Evolutionary conservation across 1,140 invertebrate genomes (phyloP).

Genomic region (Rhizoglyphus robini): DNA sequence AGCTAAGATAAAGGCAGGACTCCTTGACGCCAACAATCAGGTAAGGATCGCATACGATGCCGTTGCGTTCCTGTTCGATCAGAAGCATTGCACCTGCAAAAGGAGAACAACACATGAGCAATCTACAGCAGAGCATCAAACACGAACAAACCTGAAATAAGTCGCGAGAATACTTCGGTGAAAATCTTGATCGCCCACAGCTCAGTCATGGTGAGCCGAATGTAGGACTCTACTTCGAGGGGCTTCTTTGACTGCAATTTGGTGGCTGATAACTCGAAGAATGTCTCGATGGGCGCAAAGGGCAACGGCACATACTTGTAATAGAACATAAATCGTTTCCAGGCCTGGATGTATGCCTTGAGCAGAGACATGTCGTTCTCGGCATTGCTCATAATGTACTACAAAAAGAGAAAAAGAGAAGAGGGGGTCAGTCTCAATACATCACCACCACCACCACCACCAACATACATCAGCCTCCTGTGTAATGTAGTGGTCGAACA

Average conservation of each 20-base stretch:
- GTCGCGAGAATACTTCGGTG: conserved; percentile 71
- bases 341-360: conserved; percentile 89
- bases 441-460: no score
- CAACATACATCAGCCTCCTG: conserved; percentile 1
- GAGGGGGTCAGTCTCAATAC: no score
- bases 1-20: conserved; percentile 92
- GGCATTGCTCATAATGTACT: conserved; percentile 51
- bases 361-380: conserved; percentile 83
- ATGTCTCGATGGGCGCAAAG: conserved; percentile 85
- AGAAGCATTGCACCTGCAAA: conserved; percentile 97
- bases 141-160: no score
- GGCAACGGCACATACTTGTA: conserved; percentile 91
- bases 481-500: conserved; percentile 82
- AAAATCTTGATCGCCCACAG: conserved; percentile 98
- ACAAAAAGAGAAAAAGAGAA: conserved; percentile 20
- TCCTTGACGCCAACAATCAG: conserved; percentile 90
- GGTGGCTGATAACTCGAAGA: conserved; percentile 53
- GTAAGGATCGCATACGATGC: conserved; percentile 92
- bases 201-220: conserved; percentile 69
- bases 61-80: conserved; percentile 86
- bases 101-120: no score
- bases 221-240: conserved; percentile 14
- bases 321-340: conserved; percentile 94
- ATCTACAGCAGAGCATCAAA: no score
- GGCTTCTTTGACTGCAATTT: conserved; percentile 37